Conservation (phyloP, 1,140 invertebrate species). For the Drosophila lini region DNA sequence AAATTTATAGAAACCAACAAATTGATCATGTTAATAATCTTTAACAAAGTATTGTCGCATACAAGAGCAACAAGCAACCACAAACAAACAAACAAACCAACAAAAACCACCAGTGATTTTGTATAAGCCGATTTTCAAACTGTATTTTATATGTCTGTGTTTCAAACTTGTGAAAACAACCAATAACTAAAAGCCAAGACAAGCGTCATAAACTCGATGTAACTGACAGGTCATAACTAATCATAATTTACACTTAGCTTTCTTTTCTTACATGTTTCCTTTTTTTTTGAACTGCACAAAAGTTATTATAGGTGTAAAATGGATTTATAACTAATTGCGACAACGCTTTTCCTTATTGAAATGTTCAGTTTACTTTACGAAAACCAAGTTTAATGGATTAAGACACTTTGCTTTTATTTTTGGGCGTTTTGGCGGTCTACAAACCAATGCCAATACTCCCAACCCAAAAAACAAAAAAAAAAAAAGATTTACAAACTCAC, state of each 20-base stretch:
- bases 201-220: conserved; percentile 38
- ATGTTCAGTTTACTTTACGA: conserved; percentile 24
- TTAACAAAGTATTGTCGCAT: conserved; percentile 41
- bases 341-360: conserved; percentile 28
- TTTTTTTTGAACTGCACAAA: conserved; percentile 34
- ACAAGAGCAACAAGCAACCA: conserved; percentile 37
- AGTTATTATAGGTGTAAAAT: conserved; percentile 32
- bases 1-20: conserved; percentile 65
- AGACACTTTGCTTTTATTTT: conserved; percentile 33
- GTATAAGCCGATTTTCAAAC: conserved; percentile 73
- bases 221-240: conserved; percentile 39
- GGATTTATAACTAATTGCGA: conserved; percentile 22
- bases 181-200: conserved; percentile 40
- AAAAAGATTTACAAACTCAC: conserved; percentile 34
- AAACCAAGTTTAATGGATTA: conserved; percentile 36
- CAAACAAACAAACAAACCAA: conserved; percentile 42
- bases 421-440: conserved; percentile 7
- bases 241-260: conserved; percentile 18
- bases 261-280: background rate
- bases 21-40: conserved; percentile 57
- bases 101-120: conserved; percentile 78
- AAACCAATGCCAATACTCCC: background rate
- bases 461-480: conserved; percentile 28
- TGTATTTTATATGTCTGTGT: conserved; percentile 56
- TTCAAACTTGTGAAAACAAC: conserved; percentile 43